A percentile compares a stretch with the other conserved stretches of the same genome.
These are phyloP conservation scores for Vombatus ursinus DNA, from an alignment of 2,113 vertebrate species.

Conservation along the genomic window DNA sequence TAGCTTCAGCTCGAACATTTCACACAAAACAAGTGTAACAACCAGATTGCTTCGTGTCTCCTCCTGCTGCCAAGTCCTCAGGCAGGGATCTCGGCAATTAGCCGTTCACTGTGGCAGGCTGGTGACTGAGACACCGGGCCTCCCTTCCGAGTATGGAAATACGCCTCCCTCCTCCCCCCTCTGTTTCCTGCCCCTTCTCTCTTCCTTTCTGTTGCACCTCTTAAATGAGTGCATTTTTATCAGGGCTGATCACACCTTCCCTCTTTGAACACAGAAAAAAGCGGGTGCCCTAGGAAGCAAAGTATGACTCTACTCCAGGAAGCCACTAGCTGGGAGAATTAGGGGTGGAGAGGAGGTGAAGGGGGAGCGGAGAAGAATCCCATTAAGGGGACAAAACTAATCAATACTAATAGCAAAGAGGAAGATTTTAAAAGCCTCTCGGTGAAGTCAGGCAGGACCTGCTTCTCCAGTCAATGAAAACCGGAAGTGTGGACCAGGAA, in stretches of 20 bases:
- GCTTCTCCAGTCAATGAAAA: not conserved
- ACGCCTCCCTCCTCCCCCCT: not conserved
- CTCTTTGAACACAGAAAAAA: constrained; percentile 58
- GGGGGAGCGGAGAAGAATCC: constrained; percentile 56
- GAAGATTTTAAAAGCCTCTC: constrained; percentile 84
- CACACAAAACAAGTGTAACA: not conserved
- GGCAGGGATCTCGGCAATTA: not conserved
- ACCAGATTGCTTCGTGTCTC: constrained; percentile 1
- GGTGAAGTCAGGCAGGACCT: constrained; percentile 28
- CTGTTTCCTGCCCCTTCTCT: not conserved
- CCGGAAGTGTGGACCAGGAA: not conserved
- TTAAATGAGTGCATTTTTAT: not conserved
- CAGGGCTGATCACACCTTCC: constrained; percentile 38
- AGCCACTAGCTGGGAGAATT: constrained; percentile 47
- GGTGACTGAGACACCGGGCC: not conserved
- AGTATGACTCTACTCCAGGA: constrained; percentile 39
- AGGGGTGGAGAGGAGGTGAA: constrained; percentile 25
- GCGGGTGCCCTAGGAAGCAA: constrained; percentile 53
- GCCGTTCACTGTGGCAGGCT: not conserved
- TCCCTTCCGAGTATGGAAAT: fast-evolving
- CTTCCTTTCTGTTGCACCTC: not conserved
- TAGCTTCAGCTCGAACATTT: not conserved
- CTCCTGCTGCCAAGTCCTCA: not conserved
- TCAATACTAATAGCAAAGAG: constrained; percentile 80
- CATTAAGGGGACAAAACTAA: constrained; percentile 81